Evolutionary conservation across 2,888 invertebrate genomes (phyloP), one percentile per base, ranked within the genome.

Genomic region (Alitta virens): DNA sequence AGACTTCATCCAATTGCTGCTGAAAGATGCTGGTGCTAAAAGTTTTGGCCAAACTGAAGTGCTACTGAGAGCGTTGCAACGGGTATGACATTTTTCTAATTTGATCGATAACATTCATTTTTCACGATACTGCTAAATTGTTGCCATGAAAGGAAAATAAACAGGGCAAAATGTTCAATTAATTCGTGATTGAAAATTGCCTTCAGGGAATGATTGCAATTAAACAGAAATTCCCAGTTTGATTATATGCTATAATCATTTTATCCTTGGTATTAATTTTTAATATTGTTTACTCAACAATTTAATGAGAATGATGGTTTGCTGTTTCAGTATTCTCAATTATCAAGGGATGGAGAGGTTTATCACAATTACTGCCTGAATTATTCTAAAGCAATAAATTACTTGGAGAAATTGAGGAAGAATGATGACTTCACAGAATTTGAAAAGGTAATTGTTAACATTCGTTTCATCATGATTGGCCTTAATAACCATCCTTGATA

Each of bases 301-400:
- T 5, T 18, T 24, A 21, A 52, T 7, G 23, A 42, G 14, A 25
- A 18, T 23, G 9, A 26, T 42, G 12, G 7, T 42, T 3, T 57
- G 51, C 43, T n/a, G 16, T 54, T 69, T 2, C 71, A 81, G 81
- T 79, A 79, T 66, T 76, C 77, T 40, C 74, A 76, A 49, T 76
- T 79, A 69, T 80, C 81, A 60, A 73, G 77, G 59, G 77, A 81
- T 63, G 82, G 80, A 0, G 80, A 78, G n/a, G 86, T 87, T 18
- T 87, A 86, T 72, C 87, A 88, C 73, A 85, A 86, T 16, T 87
- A 87, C 74, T 87, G 87, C 66, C 83, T 87, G 65, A 88, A 87
- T 77, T 88, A 87, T 77, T 86, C 86, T 74, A 84, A 86, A 78
- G 84, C 86, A 14, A 81, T 87, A 63, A 86, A 85, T 68, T 87